These are phyloP conservation scores for Nephrotoma guestfalica DNA, from an alignment of 2,888 invertebrate species.

Conservation along the genomic window DNA sequence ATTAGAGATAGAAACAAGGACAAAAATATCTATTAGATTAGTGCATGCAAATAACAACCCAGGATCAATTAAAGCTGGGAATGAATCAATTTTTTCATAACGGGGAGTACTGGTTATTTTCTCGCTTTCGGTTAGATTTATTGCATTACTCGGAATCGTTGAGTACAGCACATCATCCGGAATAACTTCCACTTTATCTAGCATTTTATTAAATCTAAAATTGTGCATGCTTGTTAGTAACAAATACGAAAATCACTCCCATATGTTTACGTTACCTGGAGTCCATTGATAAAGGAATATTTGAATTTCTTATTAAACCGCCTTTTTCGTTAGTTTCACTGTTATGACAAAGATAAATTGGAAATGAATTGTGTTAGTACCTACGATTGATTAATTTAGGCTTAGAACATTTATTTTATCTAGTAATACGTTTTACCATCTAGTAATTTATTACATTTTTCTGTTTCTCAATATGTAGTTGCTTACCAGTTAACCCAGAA, in stretches of 20 bases:
- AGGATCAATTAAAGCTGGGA: background rate
- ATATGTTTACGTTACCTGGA: conserved; percentile 14
- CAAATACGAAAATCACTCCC: background rate
- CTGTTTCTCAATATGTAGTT: too few species aligned
- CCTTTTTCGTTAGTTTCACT: background rate
- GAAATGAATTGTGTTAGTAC: background rate
- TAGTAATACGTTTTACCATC: too few species aligned
- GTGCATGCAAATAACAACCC: background rate
- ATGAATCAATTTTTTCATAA: background rate
- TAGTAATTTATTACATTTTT: too few species aligned
- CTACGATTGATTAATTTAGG: background rate
- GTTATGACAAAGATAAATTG: background rate
- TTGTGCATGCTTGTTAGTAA: background rate
- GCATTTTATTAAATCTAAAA: conserved; percentile 25
- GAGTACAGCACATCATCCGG: background rate
- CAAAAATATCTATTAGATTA: background rate
- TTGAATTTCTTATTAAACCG: conserved; percentile 6
- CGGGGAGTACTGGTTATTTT: background rate
- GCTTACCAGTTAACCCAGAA: too few species aligned
- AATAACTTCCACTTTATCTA: background rate
- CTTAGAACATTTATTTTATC: too few species aligned
- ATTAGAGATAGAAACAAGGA: background rate
- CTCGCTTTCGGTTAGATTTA: background rate
- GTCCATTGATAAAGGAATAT: conserved; percentile 15
- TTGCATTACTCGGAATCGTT: background rate